phyloP scores from a whole-genome alignment of 1,140 invertebrate species.

The Forficula auricularia region DNA sequence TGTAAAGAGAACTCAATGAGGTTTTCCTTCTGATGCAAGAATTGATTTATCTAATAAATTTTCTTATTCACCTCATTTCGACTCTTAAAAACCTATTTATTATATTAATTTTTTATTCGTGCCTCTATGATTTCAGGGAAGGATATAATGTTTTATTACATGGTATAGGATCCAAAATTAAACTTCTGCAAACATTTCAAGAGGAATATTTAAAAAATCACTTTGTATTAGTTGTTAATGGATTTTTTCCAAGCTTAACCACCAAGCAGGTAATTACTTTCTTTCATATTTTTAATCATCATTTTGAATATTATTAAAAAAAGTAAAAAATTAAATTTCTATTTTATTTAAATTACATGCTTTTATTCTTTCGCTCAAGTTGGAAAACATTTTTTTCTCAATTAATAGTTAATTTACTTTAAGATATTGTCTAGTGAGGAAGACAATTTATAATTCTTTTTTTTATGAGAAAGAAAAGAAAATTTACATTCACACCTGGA shows the following conservation, averaged over 20 bases:
- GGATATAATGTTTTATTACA: slow-evolving; percentile 73
- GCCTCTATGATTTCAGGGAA: no score
- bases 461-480: no score
- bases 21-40: no score
- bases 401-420: not conserved
- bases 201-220: slow-evolving; percentile 40
- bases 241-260: slow-evolving; percentile 78
- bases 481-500: no score
- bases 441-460: not conserved
- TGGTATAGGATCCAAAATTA: slow-evolving; percentile 75
- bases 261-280: slow-evolving; percentile 47
- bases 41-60: no score
- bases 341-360: not conserved
- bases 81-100: no score
- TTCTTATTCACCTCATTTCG: no score
- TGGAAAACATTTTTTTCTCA: not conserved
- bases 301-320: slow-evolving; percentile 2
- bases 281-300: slow-evolving; percentile 1
- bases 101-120: no score
- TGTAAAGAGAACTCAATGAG: slow-evolving; percentile 40
- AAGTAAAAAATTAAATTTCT: not conserved
- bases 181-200: slow-evolving; percentile 59
- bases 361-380: no score
- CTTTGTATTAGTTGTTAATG: slow-evolving; percentile 68
- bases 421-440: not conserved